Percentiles rank a stretch among this genome's conserved stretches.
Conservation (phyloP, 2,888 invertebrate species). For the Homarus gammarus region DNA sequence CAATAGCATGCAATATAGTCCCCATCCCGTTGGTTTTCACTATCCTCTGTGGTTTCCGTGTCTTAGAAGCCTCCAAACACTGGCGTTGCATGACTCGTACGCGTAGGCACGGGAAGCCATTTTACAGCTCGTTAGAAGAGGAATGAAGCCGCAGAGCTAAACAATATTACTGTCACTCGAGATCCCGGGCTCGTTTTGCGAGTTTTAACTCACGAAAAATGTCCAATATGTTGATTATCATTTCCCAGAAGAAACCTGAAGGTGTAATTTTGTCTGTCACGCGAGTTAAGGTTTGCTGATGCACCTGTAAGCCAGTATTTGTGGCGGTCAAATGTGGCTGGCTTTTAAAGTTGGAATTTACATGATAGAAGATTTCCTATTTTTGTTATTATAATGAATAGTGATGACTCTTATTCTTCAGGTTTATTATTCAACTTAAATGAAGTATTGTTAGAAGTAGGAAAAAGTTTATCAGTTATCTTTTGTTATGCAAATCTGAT, state of each 20-base stretch:
- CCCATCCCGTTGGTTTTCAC: conserved; percentile 1
- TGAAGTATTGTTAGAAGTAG: too few relatives aligned
- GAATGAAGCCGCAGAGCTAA: not conserved
- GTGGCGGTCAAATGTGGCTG: not conserved
- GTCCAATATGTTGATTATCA: not conserved
- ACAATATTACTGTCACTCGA: not conserved
- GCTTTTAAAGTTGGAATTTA: too few relatives aligned
- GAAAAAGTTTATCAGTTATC: too few relatives aligned
- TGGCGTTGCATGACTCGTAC: not conserved
- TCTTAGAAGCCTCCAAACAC: not conserved
- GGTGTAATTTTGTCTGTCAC: not conserved
- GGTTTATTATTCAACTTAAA: too few relatives aligned
- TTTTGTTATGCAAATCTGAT: too few relatives aligned
- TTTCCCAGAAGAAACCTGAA: not conserved
- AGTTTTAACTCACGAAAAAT: not conserved
- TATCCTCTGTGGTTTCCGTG: not conserved
- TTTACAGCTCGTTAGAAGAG: not conserved
- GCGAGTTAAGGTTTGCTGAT: not conserved
- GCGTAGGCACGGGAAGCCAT: not conserved
- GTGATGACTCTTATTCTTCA: too few relatives aligned
- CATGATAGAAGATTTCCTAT: too few relatives aligned
- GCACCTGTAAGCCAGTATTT: not conserved
- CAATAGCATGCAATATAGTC: conserved; percentile 58
- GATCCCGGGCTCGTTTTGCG: not conserved
- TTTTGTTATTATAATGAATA: too few relatives aligned